Conservation (phyloP, 2,888 invertebrate species). For the Chrysomela aeneicollis region DNA sequence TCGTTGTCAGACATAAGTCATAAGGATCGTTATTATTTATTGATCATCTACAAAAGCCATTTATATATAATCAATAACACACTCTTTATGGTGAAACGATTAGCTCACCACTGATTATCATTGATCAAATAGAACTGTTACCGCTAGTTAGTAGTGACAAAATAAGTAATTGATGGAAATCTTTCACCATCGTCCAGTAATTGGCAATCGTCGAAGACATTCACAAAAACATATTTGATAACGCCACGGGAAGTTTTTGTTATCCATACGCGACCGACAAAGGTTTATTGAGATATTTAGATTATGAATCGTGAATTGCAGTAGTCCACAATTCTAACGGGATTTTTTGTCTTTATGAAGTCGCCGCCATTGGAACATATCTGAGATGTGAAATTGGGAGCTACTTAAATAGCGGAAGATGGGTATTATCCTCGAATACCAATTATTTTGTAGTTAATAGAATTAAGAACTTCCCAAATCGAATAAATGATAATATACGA, state of each 20-base stretch:
- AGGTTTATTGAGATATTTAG: slow-evolving; percentile 37
- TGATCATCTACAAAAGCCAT: too few species aligned
- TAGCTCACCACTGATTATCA: too few species aligned
- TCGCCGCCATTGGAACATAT: slow-evolving; percentile 1
- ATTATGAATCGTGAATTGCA: slow-evolving; percentile 35
- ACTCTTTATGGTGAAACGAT: too few species aligned
- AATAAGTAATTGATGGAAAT: background rate
- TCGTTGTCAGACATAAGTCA: too few species aligned
- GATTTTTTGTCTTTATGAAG: slow-evolving; percentile 27
- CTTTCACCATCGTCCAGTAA: background rate
- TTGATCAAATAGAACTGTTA: too few species aligned
- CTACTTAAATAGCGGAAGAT: background rate
- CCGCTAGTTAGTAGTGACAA: background rate
- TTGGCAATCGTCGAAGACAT: background rate
- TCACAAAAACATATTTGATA: background rate
- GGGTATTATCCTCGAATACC: too few species aligned
- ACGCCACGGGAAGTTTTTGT: background rate
- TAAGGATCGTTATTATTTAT: too few species aligned
- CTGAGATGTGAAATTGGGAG: background rate
- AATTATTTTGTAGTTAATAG: background rate
- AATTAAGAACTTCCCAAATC: background rate
- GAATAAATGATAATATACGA: background rate
- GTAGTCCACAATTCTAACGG: slow-evolving; percentile 30
- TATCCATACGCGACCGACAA: slow-evolving; percentile 21
- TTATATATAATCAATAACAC: too few species aligned